Evolutionary conservation across 2,888 invertebrate genomes (phyloP).

Genomic region (Ganaspis brasiliensis): DNA sequence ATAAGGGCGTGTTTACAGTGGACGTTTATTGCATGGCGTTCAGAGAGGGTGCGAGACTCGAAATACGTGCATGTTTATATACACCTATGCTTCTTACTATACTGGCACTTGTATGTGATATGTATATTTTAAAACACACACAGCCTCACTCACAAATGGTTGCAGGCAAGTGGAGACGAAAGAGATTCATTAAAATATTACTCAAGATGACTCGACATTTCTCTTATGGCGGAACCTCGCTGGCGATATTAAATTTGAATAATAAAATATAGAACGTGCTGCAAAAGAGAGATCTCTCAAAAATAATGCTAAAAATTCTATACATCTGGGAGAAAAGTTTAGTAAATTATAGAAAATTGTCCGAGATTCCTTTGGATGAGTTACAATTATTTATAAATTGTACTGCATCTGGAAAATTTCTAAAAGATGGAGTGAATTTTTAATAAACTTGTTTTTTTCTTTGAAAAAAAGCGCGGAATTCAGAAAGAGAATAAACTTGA

Average conservation of each 20-base stretch:
- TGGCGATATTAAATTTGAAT: slow-evolving; percentile 31
- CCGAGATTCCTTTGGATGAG: background rate
- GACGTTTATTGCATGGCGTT: slow-evolving; percentile 41
- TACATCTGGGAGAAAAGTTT: background rate
- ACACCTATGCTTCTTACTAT: slow-evolving; percentile 2
- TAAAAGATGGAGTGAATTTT: too few species aligned
- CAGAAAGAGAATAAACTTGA: too few species aligned
- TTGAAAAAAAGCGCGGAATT: too few species aligned
- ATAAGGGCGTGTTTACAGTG: slow-evolving; percentile 39
- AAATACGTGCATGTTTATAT: slow-evolving; percentile 13
- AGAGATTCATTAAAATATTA: slow-evolving; percentile 44
- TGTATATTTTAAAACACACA: slow-evolving; percentile 29
- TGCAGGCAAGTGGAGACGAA: slow-evolving; percentile 29
- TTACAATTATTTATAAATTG: too few species aligned
- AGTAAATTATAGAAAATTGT: background rate
- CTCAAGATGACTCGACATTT: slow-evolving; percentile 33
- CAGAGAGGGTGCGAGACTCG: slow-evolving; percentile 28
- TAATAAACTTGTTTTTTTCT: too few species aligned
- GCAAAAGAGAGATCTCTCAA: slow-evolving; percentile 1
- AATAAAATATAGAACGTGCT: slow-evolving; percentile 15
- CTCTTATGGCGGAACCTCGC: slow-evolving; percentile 1
- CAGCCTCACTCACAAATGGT: background rate
- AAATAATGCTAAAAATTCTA: background rate
- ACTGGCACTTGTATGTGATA: background rate
- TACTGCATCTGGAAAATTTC: too few species aligned